phyloP scores from a whole-genome alignment of 2,888 invertebrate genomes.

The Amphipoea lucens region DNA sequence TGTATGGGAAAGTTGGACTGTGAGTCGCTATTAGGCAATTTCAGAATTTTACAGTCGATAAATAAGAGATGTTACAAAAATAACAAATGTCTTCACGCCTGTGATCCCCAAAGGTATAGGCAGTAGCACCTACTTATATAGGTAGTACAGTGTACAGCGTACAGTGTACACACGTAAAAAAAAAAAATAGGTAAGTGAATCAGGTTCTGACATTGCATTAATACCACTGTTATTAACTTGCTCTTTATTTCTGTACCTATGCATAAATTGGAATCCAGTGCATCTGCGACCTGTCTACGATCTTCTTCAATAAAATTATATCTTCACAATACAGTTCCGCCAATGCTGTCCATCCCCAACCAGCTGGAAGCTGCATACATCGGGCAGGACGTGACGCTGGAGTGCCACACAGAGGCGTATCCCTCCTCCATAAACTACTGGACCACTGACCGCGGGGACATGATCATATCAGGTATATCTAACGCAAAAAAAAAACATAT shows the following conservation, averaged over 20 bases:
- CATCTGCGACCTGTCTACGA: neutral
- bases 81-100: neutral
- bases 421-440: constrained; percentile 98
- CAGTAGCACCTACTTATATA: neutral
- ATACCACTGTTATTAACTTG: neutral
- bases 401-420: constrained; percentile 97
- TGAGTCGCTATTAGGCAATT: constrained; percentile 37
- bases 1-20: constrained; percentile 39
- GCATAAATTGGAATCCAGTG: neutral
- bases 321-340: constrained; percentile 92
- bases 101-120: neutral
- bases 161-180: no score
- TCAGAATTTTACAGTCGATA: constrained; percentile 37
- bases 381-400: constrained; percentile 96
- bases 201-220: neutral
- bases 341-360: constrained; percentile 98
- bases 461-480: constrained; percentile 95
- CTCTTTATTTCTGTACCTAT: neutral
- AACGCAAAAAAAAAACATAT: neutral
- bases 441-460: constrained; percentile 97
- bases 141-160: neutral
- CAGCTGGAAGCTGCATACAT: constrained; percentile 97
- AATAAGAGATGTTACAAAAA: constrained; percentile 28
- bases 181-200: neutral
- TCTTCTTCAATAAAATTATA: neutral